A percentile compares a stretch with the other conserved stretches of the same genome.
phyloP scores from a whole-genome alignment of 2,888 invertebrate species.

The Epirrhoe tristata region DNA sequence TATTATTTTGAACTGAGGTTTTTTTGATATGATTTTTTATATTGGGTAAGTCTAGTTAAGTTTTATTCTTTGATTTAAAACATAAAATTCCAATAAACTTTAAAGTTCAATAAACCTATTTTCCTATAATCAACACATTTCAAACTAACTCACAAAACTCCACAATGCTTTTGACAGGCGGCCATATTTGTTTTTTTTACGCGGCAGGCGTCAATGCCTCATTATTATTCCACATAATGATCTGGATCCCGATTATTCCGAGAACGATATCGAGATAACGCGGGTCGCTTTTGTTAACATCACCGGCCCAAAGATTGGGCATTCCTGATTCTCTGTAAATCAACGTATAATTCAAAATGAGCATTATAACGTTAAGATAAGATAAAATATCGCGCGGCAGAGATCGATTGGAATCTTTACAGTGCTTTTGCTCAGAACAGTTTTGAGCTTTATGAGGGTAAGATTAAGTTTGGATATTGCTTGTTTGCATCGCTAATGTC shows the following conservation, averaged over 20 bases:
- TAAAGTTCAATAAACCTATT: constrained; percentile 13
- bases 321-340: constrained; percentile 19
- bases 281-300: constrained; percentile 35
- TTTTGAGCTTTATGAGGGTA: background rate
- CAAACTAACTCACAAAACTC: constrained; percentile 13
- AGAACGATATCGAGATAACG: constrained; percentile 34
- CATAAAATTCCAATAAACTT: constrained; percentile 13
- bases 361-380: constrained; percentile 1
- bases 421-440: background rate
- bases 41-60: no score
- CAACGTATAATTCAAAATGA: constrained; percentile 4
- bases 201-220: constrained; percentile 67
- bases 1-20: no score
- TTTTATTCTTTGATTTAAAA: background rate
- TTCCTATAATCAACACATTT: constrained; percentile 21
- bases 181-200: constrained; percentile 52
- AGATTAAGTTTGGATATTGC: background rate
- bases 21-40: no score
- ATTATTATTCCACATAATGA: constrained; percentile 77
- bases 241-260: constrained; percentile 43
- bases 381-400: background rate
- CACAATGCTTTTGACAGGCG: constrained; percentile 52
- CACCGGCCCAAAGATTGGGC: constrained; percentile 18
- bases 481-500: background rate
- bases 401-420: background rate